Evolutionary conservation across 2,797 vertebrate genomes (phyloP), one percentile per base, ranked within the genome.

Genomic region (Lutra lutra): DNA sequence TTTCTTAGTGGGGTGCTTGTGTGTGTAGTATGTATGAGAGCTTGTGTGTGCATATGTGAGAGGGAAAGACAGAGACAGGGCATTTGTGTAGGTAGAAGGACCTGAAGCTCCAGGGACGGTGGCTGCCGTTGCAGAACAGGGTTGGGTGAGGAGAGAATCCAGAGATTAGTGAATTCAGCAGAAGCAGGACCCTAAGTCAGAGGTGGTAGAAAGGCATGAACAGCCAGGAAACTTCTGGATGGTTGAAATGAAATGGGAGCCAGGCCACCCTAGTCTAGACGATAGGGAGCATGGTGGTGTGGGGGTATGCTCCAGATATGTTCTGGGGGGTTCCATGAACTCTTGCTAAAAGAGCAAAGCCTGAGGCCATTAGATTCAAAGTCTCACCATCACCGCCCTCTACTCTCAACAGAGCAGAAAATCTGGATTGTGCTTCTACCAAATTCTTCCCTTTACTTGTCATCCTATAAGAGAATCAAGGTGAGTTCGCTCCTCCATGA

Each of bases 201-300:
- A 78, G 13, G 23, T 1, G 0, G 4, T 1, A 3, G 25, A 56
- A 78, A 83, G 48, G 18, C 8, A 2, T 1, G 15, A 66, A 60
- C 13, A 56, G 29, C 14, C 77, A 85, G 58, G 51, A 14, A 54
- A 46, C 35, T 21, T 70, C 51, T 27, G 77, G n/a, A 7, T 12
- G 8, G 5, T 0, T 46, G 78, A 75, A 48, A 29, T 75, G 40
- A 86, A 46, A 58, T 18, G 43, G 38, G 35, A 51, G 35, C 75
- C 79, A 46, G 7, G 29, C 1, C 13, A 60, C 13, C 46, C 51
- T 77, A 35, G 20, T 27, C 5, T 84, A 21, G 40, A 51, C 46
- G 35, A n/a, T 27, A 32, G 66, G 68, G 29, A 18, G 3, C 18
- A 0, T 15, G 75, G 21, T n/a, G 51, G 80, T 1, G 0, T 7